Base-by-base conservation (phyloP, 1,140 invertebrate genomes). In the Meloidogyne floridensis region DNA sequence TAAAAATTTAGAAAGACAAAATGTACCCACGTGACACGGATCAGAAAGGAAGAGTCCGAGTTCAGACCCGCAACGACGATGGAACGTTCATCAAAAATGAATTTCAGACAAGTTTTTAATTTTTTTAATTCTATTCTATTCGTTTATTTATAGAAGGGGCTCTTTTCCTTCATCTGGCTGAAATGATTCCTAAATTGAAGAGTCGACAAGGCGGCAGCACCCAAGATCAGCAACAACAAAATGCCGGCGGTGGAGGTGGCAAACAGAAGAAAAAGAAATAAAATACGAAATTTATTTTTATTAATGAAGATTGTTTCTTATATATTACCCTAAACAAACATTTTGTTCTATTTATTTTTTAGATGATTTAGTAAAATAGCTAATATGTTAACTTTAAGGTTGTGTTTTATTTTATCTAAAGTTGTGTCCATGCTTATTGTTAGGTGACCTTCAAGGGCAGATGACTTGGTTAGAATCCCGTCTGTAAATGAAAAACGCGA, bases 51-150 rank as follows among this genome's bases (percentile, higher is more conserved):
- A 92, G 97, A 73, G 94, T 99, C 80, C 92, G 96, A 80, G 94
- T 98, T 0, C 95, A 98, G 88, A 91, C 98, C 32, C 96, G 94
- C 91, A 94, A 96, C 90, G 95, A 97, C 88, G 95, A 97, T 92
- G 96, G 95, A 0, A 92, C 93, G 43, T 93, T 93, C 9, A 89
- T 93, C 4, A 94, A 94, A 88, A 88, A 93, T 1, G 92, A 94
- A 75, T 96, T 94, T 90, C 92, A 93, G 2, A 93, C 93, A 3
- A 91, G 93, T 32, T 32, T 6, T 72, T 59, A 80, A 84, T 43
- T 51, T 51, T 43, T 54, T 65, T 10, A 7, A 32, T 32, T 32
- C 32, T 11, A 15, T 13, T 77, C n/a, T n/a, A n/a, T n/a, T 77
- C 2, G 56, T 70, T 8, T 85, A 54, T 54, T 32, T 32, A 84